Evolutionary conservation across 1,140 invertebrate species (phyloP), one percentile per base, ranked within the genome.

Genomic region (Hyposmocoma kahamanoa): DNA sequence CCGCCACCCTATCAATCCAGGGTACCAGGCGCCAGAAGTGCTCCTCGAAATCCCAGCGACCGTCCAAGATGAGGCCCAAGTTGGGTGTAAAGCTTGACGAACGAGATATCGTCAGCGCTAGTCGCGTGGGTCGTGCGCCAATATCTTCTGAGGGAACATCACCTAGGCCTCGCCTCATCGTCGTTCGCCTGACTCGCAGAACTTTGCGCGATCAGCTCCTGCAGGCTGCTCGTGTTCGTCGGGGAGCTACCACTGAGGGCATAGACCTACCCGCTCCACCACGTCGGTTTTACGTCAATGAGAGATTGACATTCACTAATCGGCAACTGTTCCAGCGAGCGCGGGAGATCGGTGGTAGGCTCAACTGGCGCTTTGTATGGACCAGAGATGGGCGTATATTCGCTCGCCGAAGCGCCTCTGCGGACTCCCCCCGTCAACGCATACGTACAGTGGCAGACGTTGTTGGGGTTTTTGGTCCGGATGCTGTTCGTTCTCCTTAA

Each of bases 201-300:
- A 32, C 28, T 11, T 15, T 54, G 20, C 45, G 32, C 0, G 39
- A 48, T 26, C 21, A 45, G 13, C 38, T 52, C 5, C 42, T 52
- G 8, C 15, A 38, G 4, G 24, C 28, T 15, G 48, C 48, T 10
- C 30, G 48, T 22, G 20, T 36, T 3, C 28, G 41, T n/a, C 42
- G 42, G 4, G 42, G 21, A n/a, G 28, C 42, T 1, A 47, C 22
- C 10, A 24, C 53, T 1, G 53, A 18, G 2, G 48, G 36, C 15
- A 32, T 48, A 1, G 28, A 34, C 1, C n/a, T 56, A 2, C 0
- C 44, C 6, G 50, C 22, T 6, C 21, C 36, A 3, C 44, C 43
- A 0, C 1, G 13, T 1, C 44, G 54, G 3, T 44, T 57, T 24
- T 57, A 57, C 42, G 15, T 57, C 4, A 57, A 57, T 19, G 55